These are phyloP conservation scores for Entomyzon cyanotis DNA, from an alignment of 2,113 vertebrate genomes.

Conservation along the genomic window DNA sequence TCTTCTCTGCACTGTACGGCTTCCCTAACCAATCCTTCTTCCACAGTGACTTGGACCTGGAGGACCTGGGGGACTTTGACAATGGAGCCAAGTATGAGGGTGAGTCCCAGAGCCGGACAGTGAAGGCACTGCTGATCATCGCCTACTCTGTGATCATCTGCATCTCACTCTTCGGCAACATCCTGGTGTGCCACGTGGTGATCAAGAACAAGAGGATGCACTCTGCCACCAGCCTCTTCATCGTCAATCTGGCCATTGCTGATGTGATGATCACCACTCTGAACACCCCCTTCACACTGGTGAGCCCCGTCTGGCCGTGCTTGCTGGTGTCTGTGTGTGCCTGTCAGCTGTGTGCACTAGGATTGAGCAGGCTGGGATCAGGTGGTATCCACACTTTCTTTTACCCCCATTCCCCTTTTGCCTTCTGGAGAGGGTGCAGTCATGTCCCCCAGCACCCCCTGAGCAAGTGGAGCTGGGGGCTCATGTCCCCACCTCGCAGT, in stretches of 20 bases:
- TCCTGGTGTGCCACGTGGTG: slow-evolving; percentile 80
- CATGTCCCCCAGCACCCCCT: fast-evolving
- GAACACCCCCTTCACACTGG: slow-evolving; percentile 82
- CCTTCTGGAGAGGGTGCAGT: not conserved
- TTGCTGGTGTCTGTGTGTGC: not conserved
- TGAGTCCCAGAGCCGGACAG: slow-evolving; percentile 64
- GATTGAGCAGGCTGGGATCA: fast-evolving
- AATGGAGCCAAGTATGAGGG: slow-evolving; percentile 50
- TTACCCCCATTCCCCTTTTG: not conserved
- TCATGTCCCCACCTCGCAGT: fast-evolving
- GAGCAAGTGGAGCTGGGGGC: not conserved
- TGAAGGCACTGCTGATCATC: slow-evolving; percentile 70
- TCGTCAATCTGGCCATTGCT: slow-evolving; percentile 76
- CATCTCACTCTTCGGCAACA: slow-evolving; percentile 79
- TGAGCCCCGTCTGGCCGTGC: not conserved
- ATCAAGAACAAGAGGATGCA: slow-evolving; percentile 78
- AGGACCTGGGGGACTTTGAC: slow-evolving; percentile 65
- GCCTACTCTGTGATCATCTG: slow-evolving; percentile 79
- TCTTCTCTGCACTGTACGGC: slow-evolving; percentile 48
- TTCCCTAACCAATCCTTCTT: slow-evolving; percentile 66
- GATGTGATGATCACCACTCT: slow-evolving; percentile 80
- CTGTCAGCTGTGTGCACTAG: not conserved
- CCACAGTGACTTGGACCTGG: slow-evolving; percentile 62
- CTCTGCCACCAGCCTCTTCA: slow-evolving; percentile 79
- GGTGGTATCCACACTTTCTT: not conserved